phyloP scores from a whole-genome alignment of 2,888 invertebrate species.

The Conops quadrifasciatus region DNA sequence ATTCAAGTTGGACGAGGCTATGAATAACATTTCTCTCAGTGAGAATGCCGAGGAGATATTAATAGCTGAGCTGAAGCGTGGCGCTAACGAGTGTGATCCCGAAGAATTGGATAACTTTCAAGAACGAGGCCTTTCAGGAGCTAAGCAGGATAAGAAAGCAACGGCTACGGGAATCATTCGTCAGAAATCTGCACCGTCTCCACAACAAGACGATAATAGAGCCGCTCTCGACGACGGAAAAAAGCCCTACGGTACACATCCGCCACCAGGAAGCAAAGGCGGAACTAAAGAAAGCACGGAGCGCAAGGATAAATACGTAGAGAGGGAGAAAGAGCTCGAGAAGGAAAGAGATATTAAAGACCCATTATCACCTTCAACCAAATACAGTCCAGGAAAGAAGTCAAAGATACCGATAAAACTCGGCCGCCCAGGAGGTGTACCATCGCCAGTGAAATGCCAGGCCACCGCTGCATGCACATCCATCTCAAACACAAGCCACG shows the following conservation, averaged over 20 bases:
- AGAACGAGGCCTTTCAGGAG: constrained; percentile 55
- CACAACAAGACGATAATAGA: constrained; percentile 38
- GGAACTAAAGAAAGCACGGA: constrained; percentile 48
- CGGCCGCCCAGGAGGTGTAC: constrained; percentile 59
- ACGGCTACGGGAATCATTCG: constrained; percentile 51
- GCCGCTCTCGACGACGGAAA: constrained; percentile 39
- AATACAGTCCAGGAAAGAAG: constrained; percentile 63
- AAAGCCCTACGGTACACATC: constrained; percentile 62
- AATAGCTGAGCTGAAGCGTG: constrained; percentile 61
- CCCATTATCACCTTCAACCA: constrained; percentile 46
- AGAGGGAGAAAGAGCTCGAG: constrained; percentile 43
- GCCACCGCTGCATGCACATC: constrained; percentile 34
- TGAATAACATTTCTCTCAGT: constrained; percentile 58
- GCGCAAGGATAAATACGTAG: constrained; percentile 46
- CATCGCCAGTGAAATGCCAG: constrained; percentile 65
- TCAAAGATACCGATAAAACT: constrained; percentile 64
- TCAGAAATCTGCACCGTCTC: constrained; percentile 61
- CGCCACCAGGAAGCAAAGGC: constrained; percentile 54
- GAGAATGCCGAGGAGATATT: constrained; percentile 63
- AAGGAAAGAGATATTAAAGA: constrained; percentile 43
- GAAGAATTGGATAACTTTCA: constrained; percentile 53
- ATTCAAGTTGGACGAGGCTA: constrained; percentile 58
- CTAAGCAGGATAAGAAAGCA: constrained; percentile 44
- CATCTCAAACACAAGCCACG: constrained; percentile 45
- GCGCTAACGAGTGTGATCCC: constrained; percentile 53